Evolutionary conservation across 1,140 invertebrate genomes (phyloP), one percentile per base, ranked within the genome.

Genomic region (Scylla paramamosain): DNA sequence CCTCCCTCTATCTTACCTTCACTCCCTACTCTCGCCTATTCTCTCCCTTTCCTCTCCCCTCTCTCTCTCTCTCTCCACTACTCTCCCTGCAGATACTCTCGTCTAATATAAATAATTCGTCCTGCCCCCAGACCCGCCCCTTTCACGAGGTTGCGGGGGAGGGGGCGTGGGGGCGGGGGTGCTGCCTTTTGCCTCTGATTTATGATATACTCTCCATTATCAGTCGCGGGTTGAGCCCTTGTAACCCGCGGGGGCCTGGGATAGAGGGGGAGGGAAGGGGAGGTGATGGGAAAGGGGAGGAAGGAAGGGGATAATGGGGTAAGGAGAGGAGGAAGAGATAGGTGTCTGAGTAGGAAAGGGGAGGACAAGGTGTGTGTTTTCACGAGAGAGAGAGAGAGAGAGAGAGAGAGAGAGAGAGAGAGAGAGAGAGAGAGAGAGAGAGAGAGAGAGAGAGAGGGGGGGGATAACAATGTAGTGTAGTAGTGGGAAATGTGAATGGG

Each of bases 121-220:
- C 52, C 12, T 12, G 10, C 52, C 52, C 52, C 52, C 52, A 59
- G 20, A 59, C 52, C 52, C 52, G 52, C 52, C 52, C 52, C 52
- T 59, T 59, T 59, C 52, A 59, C 52, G 52, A 59, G 20, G 52
- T 20, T 20, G 52, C 10, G 10, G 52, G 52, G 20, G 52, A 59
- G 10, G 12, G 39, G 39, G n/a, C n/a, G n/a, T 39, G 39, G 39
- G 39, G 39, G 39, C 1, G 39, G 39, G 7, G n/a, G 31, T 10
- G 83, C 83, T 29, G 31, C 83, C 83, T 84, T 84, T 84, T 84
- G 83, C n/a, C 83, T 84, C 31, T 84, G 28, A 32, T 84, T 28
- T 84, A 32, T 28, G 31, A 84, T 84, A 84, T 32, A 84, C 83
- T 28, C 31, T 84, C 83, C n/a, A 84, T 84, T 28, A 84, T 84